Conservation (phyloP, 2,888 invertebrate genomes). For the Lasioglossum malachurum region DNA sequence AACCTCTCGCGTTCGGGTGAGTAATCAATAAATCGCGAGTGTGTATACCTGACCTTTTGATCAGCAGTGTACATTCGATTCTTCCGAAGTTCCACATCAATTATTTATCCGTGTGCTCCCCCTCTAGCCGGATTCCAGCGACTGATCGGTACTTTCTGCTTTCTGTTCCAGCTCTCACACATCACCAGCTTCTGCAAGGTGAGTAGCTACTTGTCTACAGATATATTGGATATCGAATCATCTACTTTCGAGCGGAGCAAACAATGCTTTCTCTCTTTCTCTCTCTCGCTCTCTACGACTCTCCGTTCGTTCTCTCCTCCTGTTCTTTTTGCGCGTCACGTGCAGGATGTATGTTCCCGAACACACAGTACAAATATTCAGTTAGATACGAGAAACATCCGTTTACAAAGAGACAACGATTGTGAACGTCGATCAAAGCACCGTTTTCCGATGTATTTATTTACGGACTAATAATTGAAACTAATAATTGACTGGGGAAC, state of each 20-base stretch:
- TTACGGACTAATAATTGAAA: not conserved
- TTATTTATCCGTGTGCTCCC: conserved; percentile 38
- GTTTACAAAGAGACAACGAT: not conserved
- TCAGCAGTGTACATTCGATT: not conserved
- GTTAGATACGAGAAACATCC: not conserved
- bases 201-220: conserved; percentile 83
- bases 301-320: not conserved
- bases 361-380: conserved; percentile 19
- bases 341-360: not conserved
- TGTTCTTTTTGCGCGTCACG: conserved; percentile 5
- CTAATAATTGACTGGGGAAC: not conserved
- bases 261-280: not conserved
- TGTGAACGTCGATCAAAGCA: not conserved
- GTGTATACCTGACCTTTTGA: not conserved
- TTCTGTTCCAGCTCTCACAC: conserved; percentile 92
- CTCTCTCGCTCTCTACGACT: too few relatives aligned
- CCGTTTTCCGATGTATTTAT: not conserved
- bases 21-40: not conserved
- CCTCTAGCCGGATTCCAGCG: conserved; percentile 12
- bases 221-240: conserved; percentile 47
- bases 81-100: conserved; percentile 25
- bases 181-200: conserved; percentile 95
- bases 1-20: not conserved
- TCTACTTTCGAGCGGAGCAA: conserved; percentile 2
- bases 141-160: conserved; percentile 63